phyloP scores from a whole-genome alignment of 2,797 vertebrate genomes.

The Poeciliopsis turneri region DNA sequence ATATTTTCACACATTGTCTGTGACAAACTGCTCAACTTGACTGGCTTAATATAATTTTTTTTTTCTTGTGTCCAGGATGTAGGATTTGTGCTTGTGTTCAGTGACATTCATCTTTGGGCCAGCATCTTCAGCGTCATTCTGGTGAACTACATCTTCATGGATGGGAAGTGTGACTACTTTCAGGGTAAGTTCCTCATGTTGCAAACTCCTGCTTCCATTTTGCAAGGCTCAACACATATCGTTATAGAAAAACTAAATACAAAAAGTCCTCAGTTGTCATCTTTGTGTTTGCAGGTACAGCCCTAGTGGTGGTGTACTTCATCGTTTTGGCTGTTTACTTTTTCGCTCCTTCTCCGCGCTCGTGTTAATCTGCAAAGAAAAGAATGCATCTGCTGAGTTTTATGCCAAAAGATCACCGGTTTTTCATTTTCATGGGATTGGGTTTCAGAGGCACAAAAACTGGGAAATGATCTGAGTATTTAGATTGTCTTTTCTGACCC shows the following conservation, averaged over 20 bases:
- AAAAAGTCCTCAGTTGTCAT: background rate
- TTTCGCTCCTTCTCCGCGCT: constrained; percentile 83
- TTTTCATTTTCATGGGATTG: background rate
- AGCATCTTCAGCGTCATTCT: constrained; percentile 88
- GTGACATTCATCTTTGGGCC: constrained; percentile 88
- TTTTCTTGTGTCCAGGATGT: constrained; percentile 75
- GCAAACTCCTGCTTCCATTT: background rate
- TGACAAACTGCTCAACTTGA: background rate
- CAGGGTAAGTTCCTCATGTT: constrained; percentile 79
- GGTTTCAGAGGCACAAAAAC: background rate
- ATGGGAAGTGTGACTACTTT: constrained; percentile 91
- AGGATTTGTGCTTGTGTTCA: constrained; percentile 85
- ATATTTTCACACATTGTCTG: background rate
- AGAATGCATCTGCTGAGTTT: background rate
- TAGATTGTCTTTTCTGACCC: background rate
- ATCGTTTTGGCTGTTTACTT: constrained; percentile 87
- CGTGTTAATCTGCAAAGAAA: constrained; percentile 77
- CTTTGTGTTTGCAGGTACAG: constrained; percentile 75
- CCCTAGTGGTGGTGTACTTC: constrained; percentile 86
- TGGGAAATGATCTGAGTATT: background rate
- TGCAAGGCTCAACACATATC: background rate
- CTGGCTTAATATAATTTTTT: background rate
- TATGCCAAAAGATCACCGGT: constrained; percentile 7
- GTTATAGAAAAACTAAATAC: background rate
- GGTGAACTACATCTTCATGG: constrained; percentile 91